A percentile compares a stretch with the other conserved stretches of the same genome.
phyloP scores from a whole-genome alignment of 2,113 vertebrate species.

The Odobenus rosmarus region DNA sequence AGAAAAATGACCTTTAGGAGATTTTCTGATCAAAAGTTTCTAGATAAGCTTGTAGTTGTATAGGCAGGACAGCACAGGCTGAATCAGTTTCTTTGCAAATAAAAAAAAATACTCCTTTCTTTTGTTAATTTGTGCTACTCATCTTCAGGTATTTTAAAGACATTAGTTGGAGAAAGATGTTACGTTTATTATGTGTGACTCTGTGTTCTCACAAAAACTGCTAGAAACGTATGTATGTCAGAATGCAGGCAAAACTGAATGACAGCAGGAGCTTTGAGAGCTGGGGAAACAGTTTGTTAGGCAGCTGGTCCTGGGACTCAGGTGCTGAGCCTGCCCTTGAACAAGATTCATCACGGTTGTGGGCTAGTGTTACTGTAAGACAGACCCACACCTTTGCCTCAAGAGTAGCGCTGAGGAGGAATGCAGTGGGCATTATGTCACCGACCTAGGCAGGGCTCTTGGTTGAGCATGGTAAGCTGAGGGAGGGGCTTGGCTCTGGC shows the following conservation, averaged over 20 bases:
- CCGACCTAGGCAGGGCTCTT: background rate
- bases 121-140: background rate
- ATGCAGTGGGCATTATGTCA: accelerated
- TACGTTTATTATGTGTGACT: background rate
- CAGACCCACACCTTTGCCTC: background rate
- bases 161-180: background rate
- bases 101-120: background rate
- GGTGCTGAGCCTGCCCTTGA: background rate
- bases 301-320: background rate
- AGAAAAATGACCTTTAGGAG: background rate
- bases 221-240: background rate
- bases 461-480: background rate
- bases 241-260: background rate
- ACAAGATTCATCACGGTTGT: accelerated
- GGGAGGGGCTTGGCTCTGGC: background rate
- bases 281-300: background rate
- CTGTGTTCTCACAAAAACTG: background rate
- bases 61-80: background rate
- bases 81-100: background rate
- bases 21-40: background rate
- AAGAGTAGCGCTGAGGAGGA: background rate
- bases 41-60: background rate
- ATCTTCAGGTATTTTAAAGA: constrained; percentile 1
- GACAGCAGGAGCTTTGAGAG: background rate
- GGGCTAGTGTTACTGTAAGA: background rate